These are phyloP conservation scores for Nothobranchius kuhntae DNA, from an alignment of 2,113 vertebrate genomes.

Conservation along the genomic window DNA sequence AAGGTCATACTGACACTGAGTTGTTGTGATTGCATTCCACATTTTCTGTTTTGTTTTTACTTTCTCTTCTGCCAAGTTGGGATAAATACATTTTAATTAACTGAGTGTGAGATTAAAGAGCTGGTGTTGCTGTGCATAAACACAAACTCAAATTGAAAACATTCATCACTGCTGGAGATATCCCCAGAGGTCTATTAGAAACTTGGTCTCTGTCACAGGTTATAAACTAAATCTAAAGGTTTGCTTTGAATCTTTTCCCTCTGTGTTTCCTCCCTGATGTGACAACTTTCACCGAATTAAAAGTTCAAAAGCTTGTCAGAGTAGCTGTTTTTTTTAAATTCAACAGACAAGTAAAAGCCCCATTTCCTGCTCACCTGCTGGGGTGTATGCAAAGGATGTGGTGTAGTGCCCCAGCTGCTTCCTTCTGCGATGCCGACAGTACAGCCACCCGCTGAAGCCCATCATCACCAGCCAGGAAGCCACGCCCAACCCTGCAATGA, in stretches of 20 bases:
- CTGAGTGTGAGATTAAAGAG: conserved; percentile 27
- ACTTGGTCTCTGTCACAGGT: conserved; percentile 31
- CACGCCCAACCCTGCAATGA: conserved; percentile 87
- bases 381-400: conserved; percentile 94
- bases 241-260: conserved; percentile 1
- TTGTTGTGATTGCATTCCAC: conserved; percentile 18
- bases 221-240: conserved; percentile 23
- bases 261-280: background rate
- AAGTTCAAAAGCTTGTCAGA: background rate
- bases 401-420: conserved; percentile 94
- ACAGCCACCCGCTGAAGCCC: conserved; percentile 87
- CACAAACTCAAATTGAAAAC: conserved; percentile 45
- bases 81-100: conserved; percentile 61
- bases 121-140: conserved; percentile 17
- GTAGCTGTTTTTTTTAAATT: background rate
- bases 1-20: conserved; percentile 31
- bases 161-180: conserved; percentile 39
- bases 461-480: conserved; percentile 89
- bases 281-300: conserved; percentile 5
- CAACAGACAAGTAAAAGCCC: background rate
- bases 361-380: conserved; percentile 78
- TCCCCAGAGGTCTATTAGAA: conserved; percentile 27
- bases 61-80: conserved; percentile 18
- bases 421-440: conserved; percentile 86
- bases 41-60: background rate